Evolutionary conservation across 2,888 invertebrate genomes (phyloP), one percentile per base, ranked within the genome.

Genomic region (Boloria euphrosyne): DNA sequence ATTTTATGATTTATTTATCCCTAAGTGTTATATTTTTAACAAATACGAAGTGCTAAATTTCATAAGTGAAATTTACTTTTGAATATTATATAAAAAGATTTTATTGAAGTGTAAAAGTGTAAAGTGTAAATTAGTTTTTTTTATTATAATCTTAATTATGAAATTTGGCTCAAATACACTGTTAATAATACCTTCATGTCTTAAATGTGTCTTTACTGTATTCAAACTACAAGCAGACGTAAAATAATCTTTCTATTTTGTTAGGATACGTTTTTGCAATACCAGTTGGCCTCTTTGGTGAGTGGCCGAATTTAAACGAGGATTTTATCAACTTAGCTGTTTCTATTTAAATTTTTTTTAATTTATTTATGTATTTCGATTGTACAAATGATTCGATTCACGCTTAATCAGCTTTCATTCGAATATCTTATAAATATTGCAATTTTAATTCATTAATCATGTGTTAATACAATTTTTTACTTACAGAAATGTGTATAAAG

Each of bases 261-360:
- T 85, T 88, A 91, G 92, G 92, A 91, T 85, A 85, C 90, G 75
- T 92, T 83, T 89, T 90, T 90, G 86, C 89, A 90, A 89, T 87
- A 87, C 89, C 90, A 90, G 90, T 83, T 90, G 87, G 89, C 90
- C 90, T 87, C 89, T 71, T 82, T 90, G 91, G 92, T 92, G 91
- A 92, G 92, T 91, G 89, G 86, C 87, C 80, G 81, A 83, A 78
- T 59, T n/a, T 63, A 43, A 75, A 75, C 66, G 63, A 62, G 65
- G 54, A 60, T 70, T 75, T 72, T 75, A 79, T 80, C 78, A 74
- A 77, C 80, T 81, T 84, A 82, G 80, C 79, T 77, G 31, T 80
- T 80, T 78, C 57, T 31, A n/a, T 47, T 63, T 65, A 38, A 73
- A 69, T 74, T 54, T 13, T 44, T 59, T 71, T 76, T 76, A 62